phyloP scores from a whole-genome alignment of 2,888 invertebrate genomes.

The Seira musarum region DNA sequence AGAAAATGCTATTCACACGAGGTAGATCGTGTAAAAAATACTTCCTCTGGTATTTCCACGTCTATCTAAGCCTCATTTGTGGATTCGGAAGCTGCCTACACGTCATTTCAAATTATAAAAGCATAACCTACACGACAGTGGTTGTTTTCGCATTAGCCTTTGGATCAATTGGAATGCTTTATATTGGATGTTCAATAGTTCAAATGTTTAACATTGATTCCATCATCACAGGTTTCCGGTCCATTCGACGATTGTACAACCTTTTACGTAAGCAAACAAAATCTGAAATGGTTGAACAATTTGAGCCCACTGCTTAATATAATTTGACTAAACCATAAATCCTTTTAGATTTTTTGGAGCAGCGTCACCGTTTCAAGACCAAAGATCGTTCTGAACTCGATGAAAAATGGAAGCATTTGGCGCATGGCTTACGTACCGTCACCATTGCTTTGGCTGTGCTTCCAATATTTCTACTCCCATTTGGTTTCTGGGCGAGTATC shows the following conservation, averaged over 20 bases:
- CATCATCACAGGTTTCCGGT: too few relatives aligned
- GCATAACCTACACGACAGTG: neutral
- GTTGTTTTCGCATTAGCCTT: neutral
- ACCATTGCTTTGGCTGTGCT: neutral
- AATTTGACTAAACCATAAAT: too few relatives aligned
- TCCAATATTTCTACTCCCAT: neutral
- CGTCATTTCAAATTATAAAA: neutral
- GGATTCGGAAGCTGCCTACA: neutral
- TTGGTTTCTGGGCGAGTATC: neutral
- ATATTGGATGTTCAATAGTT: neutral
- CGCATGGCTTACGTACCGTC: neutral
- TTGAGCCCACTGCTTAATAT: too few relatives aligned
- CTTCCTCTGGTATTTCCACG: conserved; percentile 5
- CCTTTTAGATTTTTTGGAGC: too few relatives aligned
- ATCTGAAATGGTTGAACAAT: too few relatives aligned
- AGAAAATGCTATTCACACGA: neutral
- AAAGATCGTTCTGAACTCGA: neutral
- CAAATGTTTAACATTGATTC: neutral
- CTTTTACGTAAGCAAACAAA: too few relatives aligned
- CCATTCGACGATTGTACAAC: too few relatives aligned
- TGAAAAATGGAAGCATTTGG: neutral
- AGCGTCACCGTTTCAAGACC: too few relatives aligned
- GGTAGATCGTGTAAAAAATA: neutral
- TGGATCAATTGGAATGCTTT: neutral
- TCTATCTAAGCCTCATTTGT: neutral